phyloP scores from a whole-genome alignment of 2,113 vertebrate genomes.

The Laticauda laticaudata region DNA sequence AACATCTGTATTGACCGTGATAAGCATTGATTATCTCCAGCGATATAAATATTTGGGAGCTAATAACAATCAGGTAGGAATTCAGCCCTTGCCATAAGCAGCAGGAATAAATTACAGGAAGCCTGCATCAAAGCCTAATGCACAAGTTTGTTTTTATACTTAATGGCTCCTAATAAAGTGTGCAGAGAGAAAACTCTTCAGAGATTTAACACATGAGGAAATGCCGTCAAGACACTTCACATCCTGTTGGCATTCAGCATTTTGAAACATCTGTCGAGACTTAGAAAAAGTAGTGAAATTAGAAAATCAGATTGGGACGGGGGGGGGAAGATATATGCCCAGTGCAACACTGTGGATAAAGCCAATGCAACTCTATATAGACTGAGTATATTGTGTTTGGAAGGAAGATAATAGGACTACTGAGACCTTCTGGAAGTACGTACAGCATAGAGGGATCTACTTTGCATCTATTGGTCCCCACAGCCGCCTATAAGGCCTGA shows the following conservation, averaged over 20 bases:
- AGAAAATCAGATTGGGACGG: conserved; percentile 41
- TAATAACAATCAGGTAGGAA: conserved; percentile 70
- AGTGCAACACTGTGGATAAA: not conserved
- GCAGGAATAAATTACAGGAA: conserved; percentile 75
- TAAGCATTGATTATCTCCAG: conserved; percentile 76
- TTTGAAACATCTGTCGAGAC: conserved; percentile 63
- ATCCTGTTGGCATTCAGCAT: conserved; percentile 50
- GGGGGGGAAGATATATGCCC: conserved; percentile 17
- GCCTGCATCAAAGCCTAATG: conserved; percentile 72
- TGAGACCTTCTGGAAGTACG: not conserved
- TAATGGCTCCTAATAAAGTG: conserved; percentile 69
- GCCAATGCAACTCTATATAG: not conserved
- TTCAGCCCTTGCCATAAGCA: conserved; percentile 62
- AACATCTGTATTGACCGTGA: conserved; percentile 73
- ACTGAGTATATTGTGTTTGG: not conserved
- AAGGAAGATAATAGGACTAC: not conserved
- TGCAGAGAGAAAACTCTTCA: conserved; percentile 57
- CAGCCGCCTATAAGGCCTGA: not conserved
- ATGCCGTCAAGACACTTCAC: conserved; percentile 69
- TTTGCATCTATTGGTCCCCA: not conserved
- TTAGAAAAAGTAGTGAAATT: conserved; percentile 52
- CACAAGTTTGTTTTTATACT: conserved; percentile 72
- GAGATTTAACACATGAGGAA: conserved; percentile 69
- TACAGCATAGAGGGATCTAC: not conserved
- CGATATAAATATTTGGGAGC: conserved; percentile 75